Evolutionary conservation across 2,888 invertebrate genomes (phyloP).

Genomic region (Euplexia lucipara): DNA sequence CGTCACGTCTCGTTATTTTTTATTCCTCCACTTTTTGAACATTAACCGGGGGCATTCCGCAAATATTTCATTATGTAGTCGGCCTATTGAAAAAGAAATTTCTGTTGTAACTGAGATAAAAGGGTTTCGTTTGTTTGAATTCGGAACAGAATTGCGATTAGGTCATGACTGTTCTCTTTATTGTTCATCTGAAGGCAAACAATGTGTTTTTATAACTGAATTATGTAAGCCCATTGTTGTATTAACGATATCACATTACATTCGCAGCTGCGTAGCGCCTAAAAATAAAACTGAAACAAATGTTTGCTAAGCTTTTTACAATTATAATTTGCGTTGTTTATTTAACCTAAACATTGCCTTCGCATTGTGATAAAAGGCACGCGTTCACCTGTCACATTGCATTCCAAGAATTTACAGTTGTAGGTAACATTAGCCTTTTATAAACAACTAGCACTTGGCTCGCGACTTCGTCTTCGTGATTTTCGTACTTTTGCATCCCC

Average conservation of each 20-base stretch:
- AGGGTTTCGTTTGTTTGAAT: slow-evolving; percentile 81
- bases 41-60: slow-evolving; percentile 80
- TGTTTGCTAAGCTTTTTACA: slow-evolving; percentile 20
- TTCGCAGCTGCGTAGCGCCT: slow-evolving; percentile 43
- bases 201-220: slow-evolving; percentile 71
- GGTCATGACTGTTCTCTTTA: slow-evolving; percentile 76
- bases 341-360: not conserved
- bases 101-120: slow-evolving; percentile 79
- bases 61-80: slow-evolving; percentile 84
- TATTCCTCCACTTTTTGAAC: slow-evolving; percentile 79
- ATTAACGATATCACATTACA: slow-evolving; percentile 51
- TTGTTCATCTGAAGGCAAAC: slow-evolving; percentile 71
- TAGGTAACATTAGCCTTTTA: not conserved
- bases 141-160: slow-evolving; percentile 78
- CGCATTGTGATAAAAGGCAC: not conserved
- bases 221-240: slow-evolving; percentile 65
- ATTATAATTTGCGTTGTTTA: slow-evolving; percentile 22
- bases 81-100: slow-evolving; percentile 79
- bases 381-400: slow-evolving; percentile 1
- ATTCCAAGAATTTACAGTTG: not conserved
- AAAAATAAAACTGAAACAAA: slow-evolving; percentile 46
- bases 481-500: too few species aligned
- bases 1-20: slow-evolving; percentile 87
- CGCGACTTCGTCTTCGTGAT: too few species aligned
- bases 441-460: too few species aligned